These are phyloP conservation scores for Drosophila putrida DNA, from an alignment of 2,888 invertebrate species.

Conservation along the genomic window DNA sequence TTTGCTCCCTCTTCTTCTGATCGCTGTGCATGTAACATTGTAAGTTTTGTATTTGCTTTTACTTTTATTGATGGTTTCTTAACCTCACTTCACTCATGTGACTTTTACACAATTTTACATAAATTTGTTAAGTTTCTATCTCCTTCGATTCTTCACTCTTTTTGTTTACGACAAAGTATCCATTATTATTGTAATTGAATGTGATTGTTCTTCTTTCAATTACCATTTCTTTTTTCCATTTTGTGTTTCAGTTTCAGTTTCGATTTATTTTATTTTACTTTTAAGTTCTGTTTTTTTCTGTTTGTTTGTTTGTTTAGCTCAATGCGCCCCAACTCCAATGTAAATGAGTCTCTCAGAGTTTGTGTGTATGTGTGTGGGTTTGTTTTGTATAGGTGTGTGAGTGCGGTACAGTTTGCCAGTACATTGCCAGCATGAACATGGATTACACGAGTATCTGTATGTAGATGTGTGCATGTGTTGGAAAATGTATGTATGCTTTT, in stretches of 20 bases:
- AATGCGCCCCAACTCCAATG: conserved; percentile 84
- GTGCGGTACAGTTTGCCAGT: conserved; percentile 34
- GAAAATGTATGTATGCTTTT: conserved; percentile 45
- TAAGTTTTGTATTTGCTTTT: conserved; percentile 11
- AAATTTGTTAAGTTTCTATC: conserved; percentile 5
- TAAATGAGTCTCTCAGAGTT: conserved; percentile 26
- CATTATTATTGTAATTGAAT: conserved; percentile 8
- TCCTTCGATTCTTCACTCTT: conserved; percentile 3
- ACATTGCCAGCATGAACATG: conserved; percentile 16
- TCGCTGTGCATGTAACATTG: conserved; percentile 26
- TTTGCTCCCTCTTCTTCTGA: conserved; percentile 12
- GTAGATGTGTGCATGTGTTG: conserved; percentile 30
- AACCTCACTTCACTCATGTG: conserved; percentile 40
- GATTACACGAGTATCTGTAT: conserved; percentile 19
- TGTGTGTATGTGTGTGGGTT: conserved; percentile 27
- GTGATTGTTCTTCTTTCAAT: conserved; percentile 8
- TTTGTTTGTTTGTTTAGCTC: conserved; percentile 40
- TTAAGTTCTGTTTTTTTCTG: conserved; percentile 32
- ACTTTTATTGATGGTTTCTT: conserved; percentile 11
- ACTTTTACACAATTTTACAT: conserved; percentile 24
- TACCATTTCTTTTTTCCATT: conserved; percentile 15
- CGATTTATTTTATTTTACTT: conserved; percentile 28
- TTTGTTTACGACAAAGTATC: conserved; percentile 1
- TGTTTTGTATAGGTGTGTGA: conserved; percentile 5
- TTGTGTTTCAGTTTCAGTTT: conserved; percentile 28